Evolutionary conservation across 1,140 invertebrate species (phyloP).

Genomic region (Armadillidium nasatum): DNA sequence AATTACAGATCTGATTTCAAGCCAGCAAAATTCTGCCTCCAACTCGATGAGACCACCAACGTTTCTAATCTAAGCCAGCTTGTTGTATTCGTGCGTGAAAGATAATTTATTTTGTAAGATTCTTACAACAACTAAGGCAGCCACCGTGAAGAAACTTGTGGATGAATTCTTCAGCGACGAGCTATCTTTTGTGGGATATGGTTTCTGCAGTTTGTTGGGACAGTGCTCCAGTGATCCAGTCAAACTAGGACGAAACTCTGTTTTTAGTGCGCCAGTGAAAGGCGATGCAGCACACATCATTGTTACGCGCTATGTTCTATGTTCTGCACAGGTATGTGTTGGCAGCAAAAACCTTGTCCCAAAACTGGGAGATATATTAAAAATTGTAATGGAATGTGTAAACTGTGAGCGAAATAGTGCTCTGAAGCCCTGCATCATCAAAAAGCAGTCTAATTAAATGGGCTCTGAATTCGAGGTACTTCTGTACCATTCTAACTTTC

Average conservation of each 20-base stretch:
- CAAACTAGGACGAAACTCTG: conserved; percentile 34
- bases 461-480: conserved; percentile 34
- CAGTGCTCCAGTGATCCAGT: conserved; percentile 31
- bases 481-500: conserved; percentile 31
- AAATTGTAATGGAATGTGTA: neutral
- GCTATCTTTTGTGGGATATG: conserved; percentile 33
- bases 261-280: conserved; percentile 33
- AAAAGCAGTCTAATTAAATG: conserved; percentile 32
- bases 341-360: conserved; percentile 16
- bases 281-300: conserved; percentile 32
- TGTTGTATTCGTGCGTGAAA: conserved; percentile 19
- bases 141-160: conserved; percentile 35
- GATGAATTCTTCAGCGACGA: conserved; percentile 39
- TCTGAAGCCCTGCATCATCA: conserved; percentile 25
- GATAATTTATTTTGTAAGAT: conserved; percentile 35
- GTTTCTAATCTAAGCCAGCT: conserved; percentile 20
- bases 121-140: conserved; percentile 10
- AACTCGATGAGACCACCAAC: conserved; percentile 18
- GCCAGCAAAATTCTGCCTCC: conserved; percentile 23
- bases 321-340: too few relatives aligned
- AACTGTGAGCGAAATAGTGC: conserved; percentile 27
- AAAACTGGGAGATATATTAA: conserved; percentile 17
- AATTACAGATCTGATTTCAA: conserved; percentile 31
- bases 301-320: conserved; percentile 22
- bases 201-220: conserved; percentile 35